Conservation (phyloP, 1,140 invertebrate genomes). For the Eumeta japonica region DNA sequence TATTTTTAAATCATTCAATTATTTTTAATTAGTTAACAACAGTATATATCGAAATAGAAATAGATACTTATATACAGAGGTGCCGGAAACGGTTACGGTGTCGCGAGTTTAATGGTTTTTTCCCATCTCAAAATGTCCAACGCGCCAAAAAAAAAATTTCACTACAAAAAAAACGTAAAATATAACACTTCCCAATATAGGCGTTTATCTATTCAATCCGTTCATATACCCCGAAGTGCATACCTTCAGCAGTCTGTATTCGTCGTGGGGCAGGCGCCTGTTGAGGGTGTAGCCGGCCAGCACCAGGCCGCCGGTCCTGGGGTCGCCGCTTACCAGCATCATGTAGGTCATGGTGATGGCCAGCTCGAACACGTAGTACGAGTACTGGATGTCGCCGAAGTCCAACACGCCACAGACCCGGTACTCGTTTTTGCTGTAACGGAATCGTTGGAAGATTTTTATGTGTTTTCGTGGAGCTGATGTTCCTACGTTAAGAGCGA, state of each 20-base stretch:
- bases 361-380: conserved; percentile 77
- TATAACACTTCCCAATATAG: background rate
- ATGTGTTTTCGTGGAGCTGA: background rate
- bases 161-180: background rate
- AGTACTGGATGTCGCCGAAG: conserved; percentile 76
- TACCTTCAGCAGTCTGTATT: conserved; percentile 68
- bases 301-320: conserved; percentile 68
- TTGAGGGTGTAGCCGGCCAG: conserved; percentile 72
- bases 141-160: background rate
- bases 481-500: background rate
- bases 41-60: too few relatives aligned
- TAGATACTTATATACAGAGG: too few relatives aligned
- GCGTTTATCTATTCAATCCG: too few relatives aligned
- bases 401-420: conserved; percentile 71
- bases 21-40: too few relatives aligned
- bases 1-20: too few relatives aligned
- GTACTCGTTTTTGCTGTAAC: conserved; percentile 40
- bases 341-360: conserved; percentile 80
- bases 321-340: conserved; percentile 65
- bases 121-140: too few relatives aligned
- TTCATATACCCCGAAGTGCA: too few relatives aligned
- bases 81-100: too few relatives aligned
- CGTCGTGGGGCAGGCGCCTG: conserved; percentile 60
- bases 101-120: too few relatives aligned
- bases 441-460: background rate